phyloP scores from a whole-genome alignment of 1,140 invertebrate species.

The Leptinotarsa defecta region DNA sequence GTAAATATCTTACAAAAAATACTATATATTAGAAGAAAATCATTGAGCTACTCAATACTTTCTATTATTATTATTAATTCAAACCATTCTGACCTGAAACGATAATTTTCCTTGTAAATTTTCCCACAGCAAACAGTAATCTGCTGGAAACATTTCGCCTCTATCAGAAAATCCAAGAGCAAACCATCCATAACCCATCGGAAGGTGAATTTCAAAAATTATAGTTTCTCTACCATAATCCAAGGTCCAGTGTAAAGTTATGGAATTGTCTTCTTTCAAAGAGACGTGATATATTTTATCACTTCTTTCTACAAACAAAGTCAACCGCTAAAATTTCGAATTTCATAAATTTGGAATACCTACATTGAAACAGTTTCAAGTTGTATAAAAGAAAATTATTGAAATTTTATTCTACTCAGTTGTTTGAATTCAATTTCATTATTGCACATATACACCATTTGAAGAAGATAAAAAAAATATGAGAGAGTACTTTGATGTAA shows the following conservation, averaged over 20 bases:
- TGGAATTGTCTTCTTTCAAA: slow-evolving; percentile 45
- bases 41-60: background rate
- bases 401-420: no score
- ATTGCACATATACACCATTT: no score
- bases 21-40: background rate
- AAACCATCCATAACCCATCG: slow-evolving; percentile 68
- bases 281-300: slow-evolving; percentile 35
- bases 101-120: slow-evolving; percentile 67
- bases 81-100: slow-evolving; percentile 65
- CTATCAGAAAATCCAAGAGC: slow-evolving; percentile 92
- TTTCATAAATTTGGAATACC: no score
- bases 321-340: no score
- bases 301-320: background rate
- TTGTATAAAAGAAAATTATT: no score
- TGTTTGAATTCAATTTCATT: no score
- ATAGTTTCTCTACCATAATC: slow-evolving; percentile 57
- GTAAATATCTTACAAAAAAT: background rate
- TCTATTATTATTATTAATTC: background rate
- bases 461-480: no score
- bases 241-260: slow-evolving; percentile 52
- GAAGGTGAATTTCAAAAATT: slow-evolving; percentile 61
- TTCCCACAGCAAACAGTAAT: slow-evolving; percentile 84
- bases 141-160: slow-evolving; percentile 76
- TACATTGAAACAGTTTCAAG: no score
- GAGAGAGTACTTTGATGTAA: no score